phyloP scores from a whole-genome alignment of 2,113 vertebrate genomes.

The Tympanuchus pallidicinctus region DNA sequence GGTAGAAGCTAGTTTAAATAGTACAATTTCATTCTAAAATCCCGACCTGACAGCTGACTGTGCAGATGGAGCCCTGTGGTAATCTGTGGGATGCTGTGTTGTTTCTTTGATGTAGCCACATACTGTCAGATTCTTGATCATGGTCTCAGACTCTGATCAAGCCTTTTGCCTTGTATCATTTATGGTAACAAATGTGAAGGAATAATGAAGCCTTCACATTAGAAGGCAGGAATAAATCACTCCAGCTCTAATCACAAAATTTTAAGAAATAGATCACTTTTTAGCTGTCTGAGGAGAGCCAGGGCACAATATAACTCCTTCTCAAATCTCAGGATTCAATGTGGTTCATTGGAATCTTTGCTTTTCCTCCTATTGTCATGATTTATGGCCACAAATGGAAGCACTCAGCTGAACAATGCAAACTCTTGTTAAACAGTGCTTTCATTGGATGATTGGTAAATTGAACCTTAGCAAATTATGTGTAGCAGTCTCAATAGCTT shows the following conservation, averaged over 20 bases:
- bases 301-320: not conserved
- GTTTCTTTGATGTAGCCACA: slow-evolving; percentile 19
- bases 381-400: not conserved
- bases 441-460: not conserved
- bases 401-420: not conserved
- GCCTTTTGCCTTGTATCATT: slow-evolving; percentile 39
- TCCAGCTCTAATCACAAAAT: not conserved
- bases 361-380: not conserved
- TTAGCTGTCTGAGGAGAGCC: slow-evolving; percentile 6
- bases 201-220: slow-evolving; percentile 28
- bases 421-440: not conserved
- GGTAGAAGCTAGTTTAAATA: not conserved
- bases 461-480: not conserved
- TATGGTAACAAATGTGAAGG: slow-evolving; percentile 27
- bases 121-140: slow-evolving; percentile 41
- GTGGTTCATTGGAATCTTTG: not conserved
- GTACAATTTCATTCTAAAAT: not conserved
- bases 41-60: slow-evolving; percentile 9
- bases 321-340: not conserved
- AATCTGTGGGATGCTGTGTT: not conserved
- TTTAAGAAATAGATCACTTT: not conserved
- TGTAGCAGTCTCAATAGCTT: not conserved
- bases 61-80: slow-evolving; percentile 50
- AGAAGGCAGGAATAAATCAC: not conserved
- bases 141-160: slow-evolving; percentile 50